A percentile compares a stretch with the other conserved stretches of the same genome.
phyloP scores from a whole-genome alignment of 37 sponge, comb jelly and placozoan genomes.

The Haliclona indistincta region DNA sequence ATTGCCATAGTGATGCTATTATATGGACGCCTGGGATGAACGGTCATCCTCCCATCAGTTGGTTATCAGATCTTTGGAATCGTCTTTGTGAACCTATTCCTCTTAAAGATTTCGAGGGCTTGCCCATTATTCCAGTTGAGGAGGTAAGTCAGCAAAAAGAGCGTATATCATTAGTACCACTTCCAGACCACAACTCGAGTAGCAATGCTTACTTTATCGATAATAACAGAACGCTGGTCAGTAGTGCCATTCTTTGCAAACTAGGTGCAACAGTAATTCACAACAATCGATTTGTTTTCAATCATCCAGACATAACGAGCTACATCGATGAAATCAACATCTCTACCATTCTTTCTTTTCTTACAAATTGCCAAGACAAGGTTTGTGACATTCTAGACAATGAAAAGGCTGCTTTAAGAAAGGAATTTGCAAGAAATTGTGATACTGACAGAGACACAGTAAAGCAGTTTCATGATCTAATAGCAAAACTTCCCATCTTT shows the following conservation, averaged over 20 bases:
- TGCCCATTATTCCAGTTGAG: slow-evolving; percentile 29
- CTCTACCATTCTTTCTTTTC: background rate
- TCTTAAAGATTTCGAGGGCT: background rate
- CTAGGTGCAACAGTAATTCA: background rate
- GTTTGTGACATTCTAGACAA: no score
- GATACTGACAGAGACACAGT: background rate
- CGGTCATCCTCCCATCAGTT: slow-evolving; percentile 34
- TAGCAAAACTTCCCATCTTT: slow-evolving; percentile 30
- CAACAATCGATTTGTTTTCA: slow-evolving; percentile 20
- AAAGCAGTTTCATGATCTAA: background rate
- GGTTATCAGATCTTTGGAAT: slow-evolving; percentile 50
- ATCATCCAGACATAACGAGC: background rate
- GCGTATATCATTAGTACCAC: background rate
- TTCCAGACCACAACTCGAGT: background rate
- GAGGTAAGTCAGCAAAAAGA: background rate
- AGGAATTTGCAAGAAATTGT: background rate
- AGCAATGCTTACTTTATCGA: no score
- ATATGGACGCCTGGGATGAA: slow-evolving; percentile 30
- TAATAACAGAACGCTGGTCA: no score
- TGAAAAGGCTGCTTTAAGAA: background rate
- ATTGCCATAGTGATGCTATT: background rate
- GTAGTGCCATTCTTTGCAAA: background rate
- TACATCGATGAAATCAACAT: background rate
- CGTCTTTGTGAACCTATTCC: slow-evolving; percentile 11
- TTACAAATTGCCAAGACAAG: no score